phyloP scores from a whole-genome alignment of 2,797 vertebrate species.

The Lepus townsendii region DNA sequence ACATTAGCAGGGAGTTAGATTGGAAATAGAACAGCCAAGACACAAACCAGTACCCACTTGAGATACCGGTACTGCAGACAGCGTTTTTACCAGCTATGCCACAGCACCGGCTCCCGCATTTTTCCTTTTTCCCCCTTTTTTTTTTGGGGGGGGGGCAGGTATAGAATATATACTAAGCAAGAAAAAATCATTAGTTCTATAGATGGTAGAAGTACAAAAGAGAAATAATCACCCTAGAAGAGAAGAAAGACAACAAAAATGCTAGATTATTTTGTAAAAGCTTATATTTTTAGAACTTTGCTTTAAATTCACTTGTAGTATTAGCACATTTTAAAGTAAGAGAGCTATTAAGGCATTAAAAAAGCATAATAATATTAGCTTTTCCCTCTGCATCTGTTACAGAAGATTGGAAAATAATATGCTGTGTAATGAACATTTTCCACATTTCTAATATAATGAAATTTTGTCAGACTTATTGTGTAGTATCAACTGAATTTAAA shows the following conservation, averaged over 20 bases:
- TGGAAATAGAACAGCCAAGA: too few species aligned
- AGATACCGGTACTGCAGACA: too few species aligned
- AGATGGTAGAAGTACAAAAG: constrained; percentile 49
- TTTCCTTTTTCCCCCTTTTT: not conserved
- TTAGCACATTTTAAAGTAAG: constrained; percentile 55
- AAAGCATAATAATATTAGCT: constrained; percentile 45
- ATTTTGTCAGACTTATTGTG: constrained; percentile 47
- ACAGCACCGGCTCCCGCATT: not conserved
- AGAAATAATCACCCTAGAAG: constrained; percentile 37
- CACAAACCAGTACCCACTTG: too few species aligned
- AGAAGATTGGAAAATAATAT: constrained; percentile 52
- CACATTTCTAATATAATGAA: constrained; percentile 55
- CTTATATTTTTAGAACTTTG: constrained; percentile 43
- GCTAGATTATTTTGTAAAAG: constrained; percentile 30
- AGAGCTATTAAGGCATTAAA: constrained; percentile 40
- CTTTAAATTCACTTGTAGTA: constrained; percentile 20
- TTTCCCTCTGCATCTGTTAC: constrained; percentile 44
- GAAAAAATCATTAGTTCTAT: constrained; percentile 28
- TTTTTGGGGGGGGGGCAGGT: not conserved
- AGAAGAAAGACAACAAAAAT: constrained; percentile 47
- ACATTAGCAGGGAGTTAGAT: too few species aligned
- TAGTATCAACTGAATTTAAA: constrained; percentile 40
- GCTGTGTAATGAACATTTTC: constrained; percentile 51
- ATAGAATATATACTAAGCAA: not conserved
- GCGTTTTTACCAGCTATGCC: too few species aligned